phyloP scores from a whole-genome alignment of 2,797 vertebrate genomes.

The Cryptoprocta ferox region DNA sequence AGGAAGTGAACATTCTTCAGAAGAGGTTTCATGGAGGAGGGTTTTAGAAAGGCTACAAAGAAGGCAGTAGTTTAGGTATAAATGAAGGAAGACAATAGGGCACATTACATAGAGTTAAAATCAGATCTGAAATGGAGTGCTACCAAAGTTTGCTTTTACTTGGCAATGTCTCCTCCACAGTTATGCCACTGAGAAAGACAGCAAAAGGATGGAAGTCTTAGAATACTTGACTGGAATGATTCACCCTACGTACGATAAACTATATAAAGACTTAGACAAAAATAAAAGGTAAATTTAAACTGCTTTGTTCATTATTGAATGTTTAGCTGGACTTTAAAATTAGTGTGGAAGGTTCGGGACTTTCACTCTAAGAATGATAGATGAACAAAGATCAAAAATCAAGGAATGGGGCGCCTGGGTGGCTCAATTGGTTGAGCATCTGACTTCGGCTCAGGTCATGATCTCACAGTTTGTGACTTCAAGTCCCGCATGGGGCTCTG shows the following conservation, averaged over 20 bases:
- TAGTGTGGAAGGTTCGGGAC: slow-evolving; percentile 69
- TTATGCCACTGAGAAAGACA: slow-evolving; percentile 65
- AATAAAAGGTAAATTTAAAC: slow-evolving; percentile 94
- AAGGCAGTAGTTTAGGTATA: slow-evolving; percentile 87
- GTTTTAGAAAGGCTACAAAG: slow-evolving; percentile 90
- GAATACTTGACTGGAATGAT: slow-evolving; percentile 90
- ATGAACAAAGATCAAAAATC: slow-evolving; percentile 53
- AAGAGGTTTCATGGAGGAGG: slow-evolving; percentile 89
- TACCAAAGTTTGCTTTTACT: neutral
- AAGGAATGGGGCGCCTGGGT: neutral
- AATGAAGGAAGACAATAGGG: slow-evolving; percentile 90
- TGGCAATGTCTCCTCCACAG: neutral
- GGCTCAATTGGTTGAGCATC: no score
- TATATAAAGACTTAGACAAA: slow-evolving; percentile 91
- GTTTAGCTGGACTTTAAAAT: slow-evolving; percentile 84
- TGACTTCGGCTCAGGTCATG: no score
- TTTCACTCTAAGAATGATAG: slow-evolving; percentile 85
- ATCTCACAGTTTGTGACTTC: no score
- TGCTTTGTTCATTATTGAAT: slow-evolving; percentile 89
- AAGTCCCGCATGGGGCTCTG: no score
- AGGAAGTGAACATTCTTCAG: neutral
- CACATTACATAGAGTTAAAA: slow-evolving; percentile 88
- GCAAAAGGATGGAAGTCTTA: slow-evolving; percentile 90
- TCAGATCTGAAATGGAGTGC: slow-evolving; percentile 87
- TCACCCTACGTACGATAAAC: slow-evolving; percentile 87